Evolutionary conservation across 2,797 vertebrate species (phyloP).

Genomic region (Margarornis squamiger): DNA sequence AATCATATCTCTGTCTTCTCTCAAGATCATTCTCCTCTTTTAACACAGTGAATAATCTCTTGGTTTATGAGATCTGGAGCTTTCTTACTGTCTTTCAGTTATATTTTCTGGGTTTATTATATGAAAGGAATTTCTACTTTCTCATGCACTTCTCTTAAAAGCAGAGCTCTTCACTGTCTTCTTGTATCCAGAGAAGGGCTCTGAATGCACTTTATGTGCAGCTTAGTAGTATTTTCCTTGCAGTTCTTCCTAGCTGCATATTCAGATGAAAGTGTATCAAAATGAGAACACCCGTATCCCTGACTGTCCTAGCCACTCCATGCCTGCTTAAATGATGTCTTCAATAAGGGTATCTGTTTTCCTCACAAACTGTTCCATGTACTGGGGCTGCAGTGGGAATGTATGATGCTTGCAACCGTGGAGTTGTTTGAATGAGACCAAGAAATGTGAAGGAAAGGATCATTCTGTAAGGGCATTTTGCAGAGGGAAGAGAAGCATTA

Average conservation of each 20-base stretch:
- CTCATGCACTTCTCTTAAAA: neutral
- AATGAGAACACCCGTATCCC: neutral
- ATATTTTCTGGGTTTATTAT: neutral
- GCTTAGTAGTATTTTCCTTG: neutral
- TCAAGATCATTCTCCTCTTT: neutral
- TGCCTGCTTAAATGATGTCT: neutral
- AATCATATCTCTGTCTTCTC: neutral
- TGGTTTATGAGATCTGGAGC: neutral
- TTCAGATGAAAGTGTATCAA: neutral
- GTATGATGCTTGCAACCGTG: neutral
- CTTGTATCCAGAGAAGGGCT: neutral
- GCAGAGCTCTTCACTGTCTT: neutral
- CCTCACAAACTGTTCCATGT: neutral
- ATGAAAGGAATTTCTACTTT: neutral
- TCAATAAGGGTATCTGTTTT: fast-evolving
- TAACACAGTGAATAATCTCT: neutral
- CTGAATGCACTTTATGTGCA: neutral
- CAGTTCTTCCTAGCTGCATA: neutral
- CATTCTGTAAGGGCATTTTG: neutral
- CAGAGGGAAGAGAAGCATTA: neutral
- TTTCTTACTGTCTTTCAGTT: neutral
- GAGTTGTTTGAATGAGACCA: neutral
- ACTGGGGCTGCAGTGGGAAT: neutral
- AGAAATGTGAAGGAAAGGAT: neutral
- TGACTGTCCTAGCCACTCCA: neutral